Evolutionary conservation across 1,140 invertebrate genomes (phyloP), one percentile per base, ranked within the genome.

Genomic region (Drosophila insularis): DNA sequence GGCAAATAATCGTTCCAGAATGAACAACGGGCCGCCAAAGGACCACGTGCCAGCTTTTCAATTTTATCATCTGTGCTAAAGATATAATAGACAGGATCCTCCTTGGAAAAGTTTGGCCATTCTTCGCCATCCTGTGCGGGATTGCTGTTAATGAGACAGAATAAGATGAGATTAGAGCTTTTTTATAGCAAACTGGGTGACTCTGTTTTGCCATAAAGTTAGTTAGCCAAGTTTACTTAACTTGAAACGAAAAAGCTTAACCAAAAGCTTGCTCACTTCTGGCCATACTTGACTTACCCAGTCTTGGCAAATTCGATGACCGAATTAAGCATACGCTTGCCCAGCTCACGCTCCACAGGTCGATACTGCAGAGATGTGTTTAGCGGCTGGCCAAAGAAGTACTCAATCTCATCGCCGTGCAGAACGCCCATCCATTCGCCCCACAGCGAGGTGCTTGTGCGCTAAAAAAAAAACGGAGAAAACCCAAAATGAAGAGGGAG

Each of bases 381-480:
- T 63, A 98, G 92, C 3, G 97, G 97, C 91, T 97, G 96, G 14
- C 98, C 98, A 87, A 99, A 99, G 61, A 98, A 96, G 92, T 98
- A 99, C 92, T 98, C 97, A 80, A 99, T 97, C 92, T 99, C 98
- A 90, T 99, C 98, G 2, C 97, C 98, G 86, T 99, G 98, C 94
- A 99, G 95, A 46, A 98, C 97, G 0, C 98, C 98, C 97, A 99
- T 98, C 98, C 98, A 99, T 90, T 97, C 95, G 14, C 97, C 98
- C 98, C 98, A 99, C 23, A 97, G 93, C 87, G 96, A 97, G 10
- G 95, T 96, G 84, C 96, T 96, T 10, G 96, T 97, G 74, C 97
- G 95, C 95, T 98, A 95, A 7, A 11, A 27, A 27, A 27, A 27
- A 27, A 27, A 27, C 6, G 27, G 5, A 1, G 1, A 27, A 27